Base-by-base conservation (phyloP, 2,888 invertebrate genomes). In the Bugulina stolonifera region DNA sequence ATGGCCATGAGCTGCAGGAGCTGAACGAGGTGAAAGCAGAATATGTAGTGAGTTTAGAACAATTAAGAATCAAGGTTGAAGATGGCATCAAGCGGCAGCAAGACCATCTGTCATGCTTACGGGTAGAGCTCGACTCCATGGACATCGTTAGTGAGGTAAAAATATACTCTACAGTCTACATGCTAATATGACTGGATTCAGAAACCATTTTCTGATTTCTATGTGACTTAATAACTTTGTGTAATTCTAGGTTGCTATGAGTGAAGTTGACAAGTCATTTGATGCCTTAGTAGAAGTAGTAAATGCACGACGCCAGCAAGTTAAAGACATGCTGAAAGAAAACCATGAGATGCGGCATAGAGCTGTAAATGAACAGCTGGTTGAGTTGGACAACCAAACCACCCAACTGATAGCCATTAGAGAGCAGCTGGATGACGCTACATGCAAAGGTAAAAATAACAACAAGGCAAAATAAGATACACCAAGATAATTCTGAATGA, bases 1-100 rank as follows among this genome's bases (percentile, higher is more conserved):
- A 73, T 0, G 75, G 75, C 0, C 76, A 76, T 71, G 52, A 35
- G 54, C 72, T 76, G 34, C 69, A 73, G 35, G 75, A 75, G 32
- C 72, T 75, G 27, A 58, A 69, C 0, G 71, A 35, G 34, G 76
- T 76, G 1, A 74, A 75, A 18, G 52, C 55, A 0, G 74, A 73
- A 34, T 74, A 76, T 64, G 27, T 74, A 14, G 69, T 73, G 23
- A 69, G 54, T 0, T 69, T 76, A 18, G 72, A 52, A 1, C 69
- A 35, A 18, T 69, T 74, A 52, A 3, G 35, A 3, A 71, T 75
- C 5, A 69, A 54, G 18, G 73, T 71, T 0, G 74, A 72, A 14
- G 34, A 72, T 18, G 54, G 23, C 3, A 43, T 70, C 22, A 5
- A 25, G 1, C 5, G 32, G 27, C 23, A 29, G 32, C 43, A 70